Evolutionary conservation across 1,140 invertebrate species (phyloP).

Genomic region (Archegozetes longisetosus): DNA sequence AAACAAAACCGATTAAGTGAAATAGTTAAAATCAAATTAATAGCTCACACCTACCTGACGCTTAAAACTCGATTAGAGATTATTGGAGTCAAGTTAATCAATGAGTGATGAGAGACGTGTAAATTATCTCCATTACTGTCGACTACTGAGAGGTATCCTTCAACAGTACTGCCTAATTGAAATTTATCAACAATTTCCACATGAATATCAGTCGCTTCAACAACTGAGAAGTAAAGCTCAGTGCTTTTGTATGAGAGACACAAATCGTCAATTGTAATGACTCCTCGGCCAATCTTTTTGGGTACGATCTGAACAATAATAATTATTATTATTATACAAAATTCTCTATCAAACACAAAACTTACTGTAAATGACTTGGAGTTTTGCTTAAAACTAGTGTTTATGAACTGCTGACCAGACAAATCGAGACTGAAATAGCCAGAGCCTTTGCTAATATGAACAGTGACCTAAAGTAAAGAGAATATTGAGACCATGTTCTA

Average conservation of each 20-base stretch:
- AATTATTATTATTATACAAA: background rate
- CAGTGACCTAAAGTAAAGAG: background rate
- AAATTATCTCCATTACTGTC: constrained; percentile 1
- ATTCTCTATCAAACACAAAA: background rate
- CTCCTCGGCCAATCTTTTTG: background rate
- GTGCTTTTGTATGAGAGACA: background rate
- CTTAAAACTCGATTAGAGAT: constrained; percentile 1
- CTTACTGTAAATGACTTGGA: constrained; percentile 1
- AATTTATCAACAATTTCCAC: constrained; percentile 10
- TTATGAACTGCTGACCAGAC: background rate
- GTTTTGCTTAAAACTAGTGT: background rate
- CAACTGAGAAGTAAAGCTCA: background rate
- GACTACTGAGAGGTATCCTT: background rate
- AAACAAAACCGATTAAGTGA: background rate
- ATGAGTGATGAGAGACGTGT: background rate
- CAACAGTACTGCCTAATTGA: background rate
- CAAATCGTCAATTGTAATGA: constrained; percentile 6
- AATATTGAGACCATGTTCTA: too few relatives aligned
- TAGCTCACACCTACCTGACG: background rate
- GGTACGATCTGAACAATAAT: constrained; percentile 2
- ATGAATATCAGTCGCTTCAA: constrained; percentile 9
- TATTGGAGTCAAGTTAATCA: background rate
- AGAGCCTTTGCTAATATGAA: constrained; percentile 6
- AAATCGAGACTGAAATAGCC: constrained; percentile 7
- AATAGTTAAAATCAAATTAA: too few relatives aligned